Conservation (phyloP, 1,140 invertebrate genomes). For the Steinernema feltiae region DNA sequence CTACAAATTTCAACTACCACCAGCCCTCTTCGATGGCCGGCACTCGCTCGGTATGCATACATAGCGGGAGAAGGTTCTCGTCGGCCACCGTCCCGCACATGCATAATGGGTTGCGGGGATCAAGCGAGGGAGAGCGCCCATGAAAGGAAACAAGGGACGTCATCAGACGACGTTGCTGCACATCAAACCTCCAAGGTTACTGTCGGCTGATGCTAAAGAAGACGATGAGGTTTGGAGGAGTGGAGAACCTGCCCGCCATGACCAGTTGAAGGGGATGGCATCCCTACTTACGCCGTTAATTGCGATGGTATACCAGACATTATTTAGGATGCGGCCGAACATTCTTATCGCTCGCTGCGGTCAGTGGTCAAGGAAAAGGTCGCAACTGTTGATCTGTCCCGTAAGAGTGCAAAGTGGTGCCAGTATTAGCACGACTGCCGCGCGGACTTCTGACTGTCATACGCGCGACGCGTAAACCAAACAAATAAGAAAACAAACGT, state of each 20-base stretch:
- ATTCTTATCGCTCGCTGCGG: too few species aligned
- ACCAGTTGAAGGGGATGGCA: too few species aligned
- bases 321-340: too few species aligned
- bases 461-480: not conserved
- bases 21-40: not conserved
- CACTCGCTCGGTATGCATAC: not conserved
- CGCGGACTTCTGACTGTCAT: not conserved
- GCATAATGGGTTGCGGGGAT: constrained; percentile 11
- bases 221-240: not conserved
- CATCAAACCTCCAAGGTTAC: constrained; percentile 10
- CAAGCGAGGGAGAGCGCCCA: constrained; percentile 6
- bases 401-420: too few species aligned
- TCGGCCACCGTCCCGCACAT: not conserved
- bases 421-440: too few species aligned
- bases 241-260: not conserved
- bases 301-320: too few species aligned
- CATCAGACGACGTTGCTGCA: not conserved
- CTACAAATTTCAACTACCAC: not conserved
- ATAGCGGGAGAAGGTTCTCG: constrained; percentile 4
- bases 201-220: not conserved
- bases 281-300: too few species aligned
- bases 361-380: too few species aligned
- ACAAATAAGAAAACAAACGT: constrained; percentile 1
- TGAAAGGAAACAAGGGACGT: not conserved
- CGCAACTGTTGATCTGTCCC: not conserved